Evolutionary conservation across 2,888 invertebrate genomes (phyloP), one percentile per base, ranked within the genome.

Genomic region (Griposia aprilina): DNA sequence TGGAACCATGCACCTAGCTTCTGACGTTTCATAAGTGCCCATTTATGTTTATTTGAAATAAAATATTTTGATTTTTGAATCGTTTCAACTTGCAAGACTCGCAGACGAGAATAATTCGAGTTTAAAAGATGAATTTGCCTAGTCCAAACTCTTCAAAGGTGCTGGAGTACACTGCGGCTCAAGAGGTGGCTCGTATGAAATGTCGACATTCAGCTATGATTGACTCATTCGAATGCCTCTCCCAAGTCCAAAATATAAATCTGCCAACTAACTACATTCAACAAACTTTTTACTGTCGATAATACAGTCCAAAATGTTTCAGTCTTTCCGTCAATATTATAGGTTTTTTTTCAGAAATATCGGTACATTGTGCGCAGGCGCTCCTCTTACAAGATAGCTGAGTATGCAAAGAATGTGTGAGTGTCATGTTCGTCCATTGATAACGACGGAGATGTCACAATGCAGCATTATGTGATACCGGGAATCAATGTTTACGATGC

Each of bases 391-490:
- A 84, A 81, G 86, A 85, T 81, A 84, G 86, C 48, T 48, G 69
- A 81, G 82, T 83, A 73, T 80, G 82, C 81, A 80, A 84, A 80
- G 88, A 82, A 82, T 87, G 87, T 65, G 83, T 75, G 67, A 80
- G 88, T 84, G 75, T 88, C 88, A 78, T 52, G 78, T 81, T 82
- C 83, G 71, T 68, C 66, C 88, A 89, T 89, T 88, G 89, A 89
- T 89, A 89, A 89, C 87, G 81, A 45, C 70, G 52, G 87, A 88
- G 89, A 89, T 89, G 89, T 81, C 75, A 89, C 88, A 89, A 89
- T 88, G 88, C 85, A 71, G 81, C 89, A 89, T 89, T 88, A 89
- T 89, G 80, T 81, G 84, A 83, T 89, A 89, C 88, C 81, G 81
- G 83, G 88, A 89, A 89, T 79, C 78, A 50, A 68, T 89, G 88